Evolutionary conservation across 1,140 invertebrate genomes (phyloP).

Genomic region (Pogonomyrmex barbatus): DNA sequence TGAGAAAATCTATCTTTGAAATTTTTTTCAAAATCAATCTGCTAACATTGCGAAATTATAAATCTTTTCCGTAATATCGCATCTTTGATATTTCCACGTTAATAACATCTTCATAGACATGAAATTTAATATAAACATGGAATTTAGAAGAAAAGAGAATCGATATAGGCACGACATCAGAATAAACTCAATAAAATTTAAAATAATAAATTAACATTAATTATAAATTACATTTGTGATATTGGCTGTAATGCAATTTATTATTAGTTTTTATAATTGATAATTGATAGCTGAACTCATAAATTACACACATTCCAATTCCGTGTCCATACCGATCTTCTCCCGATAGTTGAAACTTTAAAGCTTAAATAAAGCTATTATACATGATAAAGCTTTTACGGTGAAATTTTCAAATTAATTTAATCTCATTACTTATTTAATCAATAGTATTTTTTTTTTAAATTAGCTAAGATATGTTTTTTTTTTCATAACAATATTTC

Average conservation of each 20-base stretch:
- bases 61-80: neutral
- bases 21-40: neutral
- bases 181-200: neutral
- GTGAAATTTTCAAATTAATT: slow-evolving; percentile 1
- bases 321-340: neutral
- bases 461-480: neutral
- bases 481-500: neutral
- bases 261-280: neutral
- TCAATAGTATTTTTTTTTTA: neutral
- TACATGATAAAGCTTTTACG: neutral
- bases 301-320: neutral
- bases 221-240: neutral
- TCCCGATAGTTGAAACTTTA: neutral
- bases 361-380: neutral
- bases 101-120: neutral
- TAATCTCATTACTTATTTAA: neutral
- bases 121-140: neutral
- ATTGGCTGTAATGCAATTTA: neutral
- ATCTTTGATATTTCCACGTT: neutral
- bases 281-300: neutral
- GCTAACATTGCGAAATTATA: neutral
- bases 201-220: neutral
- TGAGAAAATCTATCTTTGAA: neutral
- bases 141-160: neutral
- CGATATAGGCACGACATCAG: neutral